Evolutionary conservation across 2,113 vertebrate genomes (phyloP).

Genomic region (Varanus komodoensis): DNA sequence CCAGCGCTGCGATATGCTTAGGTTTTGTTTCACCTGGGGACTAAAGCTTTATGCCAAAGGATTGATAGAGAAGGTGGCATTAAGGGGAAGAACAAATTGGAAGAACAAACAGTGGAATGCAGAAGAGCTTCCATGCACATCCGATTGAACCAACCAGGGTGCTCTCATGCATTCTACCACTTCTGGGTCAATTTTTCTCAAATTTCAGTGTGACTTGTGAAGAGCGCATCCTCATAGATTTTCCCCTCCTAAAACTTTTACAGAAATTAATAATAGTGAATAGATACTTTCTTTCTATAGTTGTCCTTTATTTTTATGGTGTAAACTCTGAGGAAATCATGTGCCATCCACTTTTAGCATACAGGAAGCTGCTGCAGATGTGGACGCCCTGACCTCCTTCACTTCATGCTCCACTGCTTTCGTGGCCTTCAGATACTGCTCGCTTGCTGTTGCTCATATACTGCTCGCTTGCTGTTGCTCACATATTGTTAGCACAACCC

Average conservation of each 20-base stretch:
- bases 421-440: background rate
- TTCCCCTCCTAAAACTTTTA: background rate
- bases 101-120: background rate
- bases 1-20: too few species aligned
- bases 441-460: too few species aligned
- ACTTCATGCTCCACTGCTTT: background rate
- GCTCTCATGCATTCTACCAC: background rate
- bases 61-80: too few species aligned
- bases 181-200: background rate
- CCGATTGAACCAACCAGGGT: background rate
- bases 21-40: too few species aligned
- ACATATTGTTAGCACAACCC: background rate
- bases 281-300: background rate
- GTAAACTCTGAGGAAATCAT: background rate
- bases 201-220: background rate
- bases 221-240: background rate
- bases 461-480: too few species aligned
- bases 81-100: too few species aligned
- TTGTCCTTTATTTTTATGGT: background rate
- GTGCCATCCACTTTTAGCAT: background rate
- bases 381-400: background rate
- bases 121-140: background rate
- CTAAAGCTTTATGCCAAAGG: too few species aligned
- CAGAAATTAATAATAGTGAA: background rate
- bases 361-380: background rate